Evolutionary conservation across 2,113 vertebrate genomes (phyloP).

Genomic region (Mungos mungo): DNA sequence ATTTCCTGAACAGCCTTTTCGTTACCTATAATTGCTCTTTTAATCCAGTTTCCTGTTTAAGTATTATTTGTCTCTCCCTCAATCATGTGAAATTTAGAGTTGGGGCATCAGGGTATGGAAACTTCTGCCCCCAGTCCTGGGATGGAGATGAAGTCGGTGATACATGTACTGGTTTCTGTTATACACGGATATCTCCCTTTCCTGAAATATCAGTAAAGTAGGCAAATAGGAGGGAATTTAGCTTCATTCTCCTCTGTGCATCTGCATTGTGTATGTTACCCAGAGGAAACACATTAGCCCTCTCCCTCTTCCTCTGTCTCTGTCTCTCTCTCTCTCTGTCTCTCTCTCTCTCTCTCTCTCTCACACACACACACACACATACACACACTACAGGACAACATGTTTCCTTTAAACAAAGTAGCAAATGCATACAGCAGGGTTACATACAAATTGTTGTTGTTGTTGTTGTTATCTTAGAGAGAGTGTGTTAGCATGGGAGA

Average conservation of each 20-base stretch:
- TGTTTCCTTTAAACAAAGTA: slow-evolving; percentile 1
- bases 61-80: not conserved
- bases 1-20: not conserved
- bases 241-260: not conserved
- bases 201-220: not conserved
- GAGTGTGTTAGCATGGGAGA: too few species aligned
- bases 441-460: not conserved
- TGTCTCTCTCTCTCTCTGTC: not conserved
- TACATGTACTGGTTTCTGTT: not conserved
- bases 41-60: not conserved
- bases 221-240: not conserved
- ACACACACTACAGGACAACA: not conserved
- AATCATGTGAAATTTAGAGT: not conserved
- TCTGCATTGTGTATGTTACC: not conserved
- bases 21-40: not conserved
- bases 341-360: not conserved
- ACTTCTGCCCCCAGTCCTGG: not conserved
- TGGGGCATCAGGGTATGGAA: not conserved
- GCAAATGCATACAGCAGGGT: not conserved
- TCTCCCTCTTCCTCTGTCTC: not conserved
- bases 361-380: not conserved
- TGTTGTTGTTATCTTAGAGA: too few species aligned
- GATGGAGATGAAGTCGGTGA: not conserved
- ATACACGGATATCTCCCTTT: not conserved
- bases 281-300: not conserved